Evolutionary conservation across 2,797 vertebrate genomes (phyloP).

Genomic region (Pipistrellus kuhlii): DNA sequence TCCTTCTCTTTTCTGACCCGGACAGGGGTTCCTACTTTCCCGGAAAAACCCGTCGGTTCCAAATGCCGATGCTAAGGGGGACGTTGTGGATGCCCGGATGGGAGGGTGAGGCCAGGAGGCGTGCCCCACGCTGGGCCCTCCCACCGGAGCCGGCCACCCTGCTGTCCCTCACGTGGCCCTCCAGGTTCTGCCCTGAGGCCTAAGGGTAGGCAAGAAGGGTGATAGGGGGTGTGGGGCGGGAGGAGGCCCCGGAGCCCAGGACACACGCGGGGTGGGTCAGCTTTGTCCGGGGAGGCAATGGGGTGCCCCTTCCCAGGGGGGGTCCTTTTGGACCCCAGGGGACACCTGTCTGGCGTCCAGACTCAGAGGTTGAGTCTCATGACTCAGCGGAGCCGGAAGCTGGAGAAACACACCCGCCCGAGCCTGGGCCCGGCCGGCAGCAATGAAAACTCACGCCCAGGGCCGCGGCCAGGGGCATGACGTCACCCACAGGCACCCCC

Average conservation of each 20-base stretch:
- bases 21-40: background rate
- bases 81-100: accelerated
- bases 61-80: background rate
- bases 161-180: background rate
- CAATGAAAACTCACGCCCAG: accelerated
- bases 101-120: background rate
- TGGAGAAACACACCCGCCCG: background rate
- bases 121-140: accelerated
- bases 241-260: too few relatives aligned
- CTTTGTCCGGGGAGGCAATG: too few relatives aligned
- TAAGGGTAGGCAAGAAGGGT: accelerated
- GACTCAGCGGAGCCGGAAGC: background rate
- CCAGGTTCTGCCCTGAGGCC: background rate
- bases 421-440: background rate
- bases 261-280: accelerated
- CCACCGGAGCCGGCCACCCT: background rate
- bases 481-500: accelerated
- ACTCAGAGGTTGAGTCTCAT: too few relatives aligned
- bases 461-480: accelerated
- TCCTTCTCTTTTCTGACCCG: background rate
- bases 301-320: accelerated
- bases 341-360: accelerated
- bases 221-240: too few relatives aligned
- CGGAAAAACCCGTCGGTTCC: background rate
- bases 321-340: background rate